Conservation (phyloP, 1,140 invertebrate species). For the Papilio helenus region DNA sequence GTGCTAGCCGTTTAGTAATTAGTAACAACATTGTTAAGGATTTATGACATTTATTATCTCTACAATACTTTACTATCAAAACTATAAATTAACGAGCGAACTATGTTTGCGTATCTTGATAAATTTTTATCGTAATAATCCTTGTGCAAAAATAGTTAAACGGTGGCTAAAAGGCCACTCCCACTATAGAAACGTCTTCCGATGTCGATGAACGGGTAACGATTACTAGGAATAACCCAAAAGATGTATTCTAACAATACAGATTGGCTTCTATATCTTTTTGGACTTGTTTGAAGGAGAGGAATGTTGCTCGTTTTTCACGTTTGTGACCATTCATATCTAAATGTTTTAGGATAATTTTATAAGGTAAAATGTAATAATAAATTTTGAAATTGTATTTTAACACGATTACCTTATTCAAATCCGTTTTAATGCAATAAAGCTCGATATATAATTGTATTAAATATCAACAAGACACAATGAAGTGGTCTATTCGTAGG, state of each 20-base stretch:
- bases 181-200: conserved; percentile 21
- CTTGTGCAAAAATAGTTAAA: background rate
- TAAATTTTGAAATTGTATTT: too few species aligned
- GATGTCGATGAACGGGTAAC: conserved; percentile 39
- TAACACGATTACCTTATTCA: background rate
- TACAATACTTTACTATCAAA: too few species aligned
- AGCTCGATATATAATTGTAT: conserved; percentile 9
- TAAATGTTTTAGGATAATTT: background rate
- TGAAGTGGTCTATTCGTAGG: conserved; percentile 58
- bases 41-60: too few species aligned
- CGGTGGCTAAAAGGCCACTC: background rate
- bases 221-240: conserved; percentile 39
- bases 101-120: too few species aligned
- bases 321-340: background rate
- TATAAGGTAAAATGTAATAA: background rate
- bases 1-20: too few species aligned
- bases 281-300: conserved; percentile 25
- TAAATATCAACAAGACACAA: conserved; percentile 43
- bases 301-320: conserved; percentile 35
- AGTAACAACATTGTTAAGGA: too few species aligned
- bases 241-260: conserved; percentile 36
- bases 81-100: too few species aligned
- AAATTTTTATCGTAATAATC: background rate
- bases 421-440: background rate
- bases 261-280: conserved; percentile 26